These are phyloP conservation scores for Miltochrista miniata DNA, from an alignment of 2,888 invertebrate genomes.

Conservation along the genomic window DNA sequence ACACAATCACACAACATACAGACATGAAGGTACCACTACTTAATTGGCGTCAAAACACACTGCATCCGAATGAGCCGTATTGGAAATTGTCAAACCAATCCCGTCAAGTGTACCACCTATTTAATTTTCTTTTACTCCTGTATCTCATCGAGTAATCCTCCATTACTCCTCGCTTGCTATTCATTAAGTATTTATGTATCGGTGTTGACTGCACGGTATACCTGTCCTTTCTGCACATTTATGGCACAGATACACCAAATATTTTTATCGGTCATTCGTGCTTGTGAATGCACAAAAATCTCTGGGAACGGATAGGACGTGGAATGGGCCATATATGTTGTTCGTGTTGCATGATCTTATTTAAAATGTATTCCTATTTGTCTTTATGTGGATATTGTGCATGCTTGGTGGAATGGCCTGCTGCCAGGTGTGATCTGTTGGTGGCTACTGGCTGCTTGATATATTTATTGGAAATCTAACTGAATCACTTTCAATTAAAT, in stretches of 20 bases:
- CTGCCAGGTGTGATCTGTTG: constrained; percentile 68
- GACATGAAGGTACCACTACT: constrained; percentile 41
- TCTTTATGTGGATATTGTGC: constrained; percentile 73
- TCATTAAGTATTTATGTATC: constrained; percentile 66
- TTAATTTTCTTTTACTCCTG: constrained; percentile 53
- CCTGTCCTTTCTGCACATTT: constrained; percentile 77
- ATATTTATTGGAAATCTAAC: constrained; percentile 53
- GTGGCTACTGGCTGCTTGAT: constrained; percentile 76
- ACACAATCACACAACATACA: constrained; percentile 47
- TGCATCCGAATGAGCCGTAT: constrained; percentile 74
- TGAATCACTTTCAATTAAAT: constrained; percentile 29
- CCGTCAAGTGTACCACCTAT: constrained; percentile 65
- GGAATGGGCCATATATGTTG: constrained; percentile 81
- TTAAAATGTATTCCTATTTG: constrained; percentile 66
- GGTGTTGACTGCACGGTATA: constrained; percentile 78
- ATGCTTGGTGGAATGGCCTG: constrained; percentile 80
- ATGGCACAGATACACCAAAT: constrained; percentile 72
- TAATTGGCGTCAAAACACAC: constrained; percentile 64
- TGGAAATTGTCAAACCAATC: constrained; percentile 65
- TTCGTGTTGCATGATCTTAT: constrained; percentile 81
- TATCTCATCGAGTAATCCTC: constrained; percentile 63
- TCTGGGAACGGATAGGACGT: constrained; percentile 67
- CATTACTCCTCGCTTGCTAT: constrained; percentile 77
- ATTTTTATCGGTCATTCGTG: constrained; percentile 73
- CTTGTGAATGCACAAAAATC: constrained; percentile 76